phyloP scores from a whole-genome alignment of 2,888 invertebrate species.

The Taenaris catops region DNA sequence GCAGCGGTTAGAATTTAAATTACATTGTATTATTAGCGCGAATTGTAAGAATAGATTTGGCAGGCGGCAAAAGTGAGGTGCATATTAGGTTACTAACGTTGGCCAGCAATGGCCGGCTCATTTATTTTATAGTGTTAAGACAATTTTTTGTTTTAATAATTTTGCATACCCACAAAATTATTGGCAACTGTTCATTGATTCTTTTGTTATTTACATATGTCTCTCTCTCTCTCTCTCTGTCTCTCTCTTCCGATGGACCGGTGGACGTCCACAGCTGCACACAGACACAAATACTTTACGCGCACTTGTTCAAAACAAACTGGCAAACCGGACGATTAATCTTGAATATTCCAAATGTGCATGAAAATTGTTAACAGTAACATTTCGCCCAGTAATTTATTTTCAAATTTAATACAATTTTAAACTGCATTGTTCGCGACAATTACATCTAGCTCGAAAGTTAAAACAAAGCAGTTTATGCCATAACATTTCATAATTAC shows the following conservation, averaged over 20 bases:
- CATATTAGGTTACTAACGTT: conserved; percentile 50
- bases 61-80: conserved; percentile 39
- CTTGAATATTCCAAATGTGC: conserved; percentile 7
- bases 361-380: background rate
- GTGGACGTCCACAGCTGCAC: no score
- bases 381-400: conserved; percentile 12
- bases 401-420: conserved; percentile 22
- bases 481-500: conserved; percentile 27
- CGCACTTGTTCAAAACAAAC: no score
- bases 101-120: conserved; percentile 44
- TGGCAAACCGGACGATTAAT: no score
- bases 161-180: background rate
- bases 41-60: conserved; percentile 64
- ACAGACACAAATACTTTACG: no score
- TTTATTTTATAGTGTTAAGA: conserved; percentile 39
- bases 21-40: conserved; percentile 22
- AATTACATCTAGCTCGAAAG: conserved; percentile 24
- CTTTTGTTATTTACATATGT: no score
- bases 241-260: no score
- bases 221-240: no score
- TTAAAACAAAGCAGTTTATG: conserved; percentile 26
- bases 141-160: background rate
- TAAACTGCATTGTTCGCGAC: conserved; percentile 24
- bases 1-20: conserved; percentile 15
- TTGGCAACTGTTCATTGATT: no score